These are phyloP conservation scores for Rhinella marina DNA, from an alignment of 2,797 vertebrate genomes.

Conservation along the genomic window DNA sequence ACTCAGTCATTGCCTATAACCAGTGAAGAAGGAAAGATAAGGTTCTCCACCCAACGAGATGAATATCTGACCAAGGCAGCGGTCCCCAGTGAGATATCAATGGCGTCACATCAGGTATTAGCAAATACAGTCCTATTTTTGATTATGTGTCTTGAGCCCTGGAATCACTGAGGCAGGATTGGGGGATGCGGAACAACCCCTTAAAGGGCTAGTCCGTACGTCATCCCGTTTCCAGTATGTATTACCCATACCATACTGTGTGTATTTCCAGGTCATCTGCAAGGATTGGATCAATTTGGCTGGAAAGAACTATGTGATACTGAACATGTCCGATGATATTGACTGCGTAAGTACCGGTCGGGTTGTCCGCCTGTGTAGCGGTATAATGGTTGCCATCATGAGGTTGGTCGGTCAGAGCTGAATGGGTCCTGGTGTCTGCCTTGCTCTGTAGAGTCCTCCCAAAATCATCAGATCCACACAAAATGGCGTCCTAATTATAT, in stretches of 20 bases:
- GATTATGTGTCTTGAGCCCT: neutral
- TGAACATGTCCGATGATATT: slow-evolving; percentile 91
- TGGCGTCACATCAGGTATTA: slow-evolving; percentile 80
- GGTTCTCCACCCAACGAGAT: slow-evolving; percentile 59
- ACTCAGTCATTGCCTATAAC: slow-evolving; percentile 60
- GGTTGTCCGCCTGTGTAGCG: neutral
- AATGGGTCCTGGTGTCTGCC: neutral
- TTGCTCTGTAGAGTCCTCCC: neutral
- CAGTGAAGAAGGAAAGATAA: neutral
- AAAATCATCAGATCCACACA: neutral
- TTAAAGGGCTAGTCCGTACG: neutral
- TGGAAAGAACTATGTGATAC: slow-evolving; percentile 87
- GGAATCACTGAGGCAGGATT: neutral
- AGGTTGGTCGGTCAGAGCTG: neutral
- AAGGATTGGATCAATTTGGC: slow-evolving; percentile 91
- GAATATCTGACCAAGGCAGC: slow-evolving; percentile 63
- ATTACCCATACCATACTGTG: slow-evolving; percentile 1
- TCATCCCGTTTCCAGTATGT: neutral
- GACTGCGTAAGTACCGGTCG: slow-evolving; percentile 87
- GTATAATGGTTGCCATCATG: neutral
- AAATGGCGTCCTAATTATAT: neutral
- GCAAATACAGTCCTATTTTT: neutral
- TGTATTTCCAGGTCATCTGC: slow-evolving; percentile 84
- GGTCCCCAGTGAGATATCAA: slow-evolving; percentile 71
- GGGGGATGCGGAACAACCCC: neutral